Percentiles rank a stretch among this genome's conserved stretches.
Conservation (phyloP, 2,797 vertebrate species). For the Staurois parvus region DNA sequence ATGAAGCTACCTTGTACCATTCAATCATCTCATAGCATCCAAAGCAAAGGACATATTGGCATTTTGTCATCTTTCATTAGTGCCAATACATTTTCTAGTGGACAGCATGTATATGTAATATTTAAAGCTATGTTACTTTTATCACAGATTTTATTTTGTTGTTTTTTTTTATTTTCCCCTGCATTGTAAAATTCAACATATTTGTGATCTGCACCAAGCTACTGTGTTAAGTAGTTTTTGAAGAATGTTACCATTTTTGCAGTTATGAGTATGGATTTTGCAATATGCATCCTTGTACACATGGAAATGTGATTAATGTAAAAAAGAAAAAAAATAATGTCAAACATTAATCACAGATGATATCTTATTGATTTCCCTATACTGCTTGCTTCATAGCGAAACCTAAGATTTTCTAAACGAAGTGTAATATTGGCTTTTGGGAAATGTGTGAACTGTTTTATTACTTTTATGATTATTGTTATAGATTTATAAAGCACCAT, state of each 20-base stretch:
- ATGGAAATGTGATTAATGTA: slow-evolving; percentile 69
- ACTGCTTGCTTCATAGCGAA: slow-evolving; percentile 6
- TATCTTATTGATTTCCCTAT: slow-evolving; percentile 67
- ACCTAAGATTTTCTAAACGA: slow-evolving; percentile 25
- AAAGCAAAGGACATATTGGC: slow-evolving; percentile 20
- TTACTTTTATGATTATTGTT: slow-evolving; percentile 25
- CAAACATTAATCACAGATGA: slow-evolving; percentile 73
- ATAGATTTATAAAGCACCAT: slow-evolving; percentile 23
- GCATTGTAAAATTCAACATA: not conserved
- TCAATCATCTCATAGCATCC: not conserved
- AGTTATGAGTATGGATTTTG: slow-evolving; percentile 71
- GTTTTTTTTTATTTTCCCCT: not conserved
- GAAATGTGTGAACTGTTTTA: not conserved
- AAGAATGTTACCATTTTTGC: slow-evolving; percentile 66
- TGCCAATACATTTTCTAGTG: slow-evolving; percentile 1
- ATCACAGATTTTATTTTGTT: not conserved
- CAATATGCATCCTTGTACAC: slow-evolving; percentile 63
- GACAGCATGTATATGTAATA: not conserved
- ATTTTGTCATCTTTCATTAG: slow-evolving; percentile 22
- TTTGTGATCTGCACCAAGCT: not conserved
- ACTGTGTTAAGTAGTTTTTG: not conserved
- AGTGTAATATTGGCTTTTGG: slow-evolving; percentile 32
- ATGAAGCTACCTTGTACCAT: slow-evolving; percentile 10
- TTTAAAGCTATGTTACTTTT: not conserved
- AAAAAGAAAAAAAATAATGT: slow-evolving; percentile 60